Conservation (phyloP, 2,797 vertebrate genomes). For the Triplophysa yarkandensis region DNA sequence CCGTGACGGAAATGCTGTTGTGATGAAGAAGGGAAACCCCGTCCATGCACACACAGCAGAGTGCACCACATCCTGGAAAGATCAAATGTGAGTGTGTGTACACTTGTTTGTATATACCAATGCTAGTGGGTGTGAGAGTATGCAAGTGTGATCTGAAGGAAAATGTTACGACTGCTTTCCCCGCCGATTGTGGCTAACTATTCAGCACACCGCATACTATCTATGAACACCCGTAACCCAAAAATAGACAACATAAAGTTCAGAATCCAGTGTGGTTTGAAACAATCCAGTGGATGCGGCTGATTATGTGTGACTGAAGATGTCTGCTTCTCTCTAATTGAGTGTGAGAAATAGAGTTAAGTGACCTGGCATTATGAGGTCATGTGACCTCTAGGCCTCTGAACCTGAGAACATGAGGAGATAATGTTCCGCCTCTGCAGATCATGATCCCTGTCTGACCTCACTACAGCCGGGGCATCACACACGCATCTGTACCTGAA, state of each 20-base stretch:
- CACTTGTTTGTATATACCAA: slow-evolving; percentile 55
- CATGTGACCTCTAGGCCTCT: slow-evolving; percentile 60
- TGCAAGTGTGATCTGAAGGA: slow-evolving; percentile 44
- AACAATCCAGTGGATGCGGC: slow-evolving; percentile 8
- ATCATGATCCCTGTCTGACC: slow-evolving; percentile 59
- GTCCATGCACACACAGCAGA: slow-evolving; percentile 66
- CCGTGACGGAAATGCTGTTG: slow-evolving; percentile 50
- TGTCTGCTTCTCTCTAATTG: slow-evolving; percentile 52
- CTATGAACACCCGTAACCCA: neutral
- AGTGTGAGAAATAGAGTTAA: slow-evolving; percentile 69
- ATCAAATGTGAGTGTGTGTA: slow-evolving; percentile 47
- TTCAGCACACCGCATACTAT: slow-evolving; percentile 1
- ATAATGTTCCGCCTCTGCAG: slow-evolving; percentile 79
- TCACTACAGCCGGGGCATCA: slow-evolving; percentile 49
- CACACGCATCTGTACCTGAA: slow-evolving; percentile 24
- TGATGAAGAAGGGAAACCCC: slow-evolving; percentile 64
- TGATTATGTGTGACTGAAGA: slow-evolving; percentile 44
- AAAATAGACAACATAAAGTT: neutral
- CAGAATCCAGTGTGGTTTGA: neutral
- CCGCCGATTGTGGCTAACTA: neutral
- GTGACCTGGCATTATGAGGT: slow-evolving; percentile 75
- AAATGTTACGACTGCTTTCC: slow-evolving; percentile 42
- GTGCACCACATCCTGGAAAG: slow-evolving; percentile 70
- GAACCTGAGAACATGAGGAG: slow-evolving; percentile 65
- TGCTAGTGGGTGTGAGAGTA: slow-evolving; percentile 55